Conservation (phyloP, 2,888 invertebrate species). For the Drosophila pseudotakahashii region DNA sequence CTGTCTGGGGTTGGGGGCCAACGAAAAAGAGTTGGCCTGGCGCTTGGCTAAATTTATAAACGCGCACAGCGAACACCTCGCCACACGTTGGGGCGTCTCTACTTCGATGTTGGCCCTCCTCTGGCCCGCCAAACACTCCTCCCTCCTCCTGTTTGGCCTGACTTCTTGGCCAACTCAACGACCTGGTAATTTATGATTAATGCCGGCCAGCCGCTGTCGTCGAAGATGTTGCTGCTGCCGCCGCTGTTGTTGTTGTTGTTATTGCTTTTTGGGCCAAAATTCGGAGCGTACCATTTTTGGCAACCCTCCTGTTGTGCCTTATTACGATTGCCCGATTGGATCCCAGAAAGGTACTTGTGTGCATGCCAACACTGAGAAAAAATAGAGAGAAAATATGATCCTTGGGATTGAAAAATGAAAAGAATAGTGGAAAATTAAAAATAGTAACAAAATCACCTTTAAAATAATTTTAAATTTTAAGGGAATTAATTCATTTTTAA, state of each 20-base stretch:
- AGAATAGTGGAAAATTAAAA: too few relatives aligned
- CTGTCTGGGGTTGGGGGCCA: conserved; percentile 62
- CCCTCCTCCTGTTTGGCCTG: background rate
- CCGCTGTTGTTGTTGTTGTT: conserved; percentile 50
- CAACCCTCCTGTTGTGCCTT: conserved; percentile 78
- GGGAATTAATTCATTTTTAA: too few relatives aligned
- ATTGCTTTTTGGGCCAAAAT: conserved; percentile 59
- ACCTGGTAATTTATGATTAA: conserved; percentile 83
- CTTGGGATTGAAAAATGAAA: too few relatives aligned
- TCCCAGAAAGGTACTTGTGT: conserved; percentile 12
- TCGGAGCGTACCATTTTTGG: conserved; percentile 75
- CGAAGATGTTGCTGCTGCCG: conserved; percentile 45
- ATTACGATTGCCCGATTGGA: conserved; percentile 54
- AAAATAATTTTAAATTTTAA: too few relatives aligned
- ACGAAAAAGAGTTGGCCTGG: conserved; percentile 61
- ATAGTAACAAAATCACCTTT: too few relatives aligned
- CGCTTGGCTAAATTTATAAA: conserved; percentile 83
- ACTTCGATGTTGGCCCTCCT: conserved; percentile 12
- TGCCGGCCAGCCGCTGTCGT: conserved; percentile 63
- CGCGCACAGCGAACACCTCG: conserved; percentile 78
- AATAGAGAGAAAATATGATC: background rate
- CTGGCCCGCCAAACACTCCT: background rate
- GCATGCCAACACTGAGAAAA: conserved; percentile 5
- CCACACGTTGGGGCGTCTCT: conserved; percentile 78
- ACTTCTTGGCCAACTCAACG: conserved; percentile 70